Percentiles rank a stretch among this genome's conserved stretches.
These are phyloP conservation scores for Cairina moschata DNA, from an alignment of 2,113 vertebrate genomes.

Conservation along the genomic window DNA sequence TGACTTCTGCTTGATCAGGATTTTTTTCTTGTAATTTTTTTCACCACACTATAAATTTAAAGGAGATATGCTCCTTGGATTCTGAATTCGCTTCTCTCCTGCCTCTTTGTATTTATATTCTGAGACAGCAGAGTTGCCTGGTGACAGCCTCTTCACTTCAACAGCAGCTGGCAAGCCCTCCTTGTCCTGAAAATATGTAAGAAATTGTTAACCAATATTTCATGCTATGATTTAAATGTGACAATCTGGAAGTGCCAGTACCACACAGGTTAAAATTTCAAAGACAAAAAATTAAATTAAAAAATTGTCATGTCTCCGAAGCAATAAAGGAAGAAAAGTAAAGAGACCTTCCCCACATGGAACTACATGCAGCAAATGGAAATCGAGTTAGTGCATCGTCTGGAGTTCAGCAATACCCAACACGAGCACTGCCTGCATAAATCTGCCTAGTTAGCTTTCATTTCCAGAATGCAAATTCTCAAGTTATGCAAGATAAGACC, in stretches of 20 bases:
- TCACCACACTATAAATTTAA: conserved; percentile 60
- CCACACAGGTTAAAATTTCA: not conserved
- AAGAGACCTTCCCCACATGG: not conserved
- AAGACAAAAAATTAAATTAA: conserved; percentile 16
- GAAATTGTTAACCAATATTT: conserved; percentile 60
- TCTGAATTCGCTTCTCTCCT: conserved; percentile 32
- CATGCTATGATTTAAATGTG: conserved; percentile 43
- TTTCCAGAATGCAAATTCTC: conserved; percentile 40
- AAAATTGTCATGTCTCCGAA: not conserved
- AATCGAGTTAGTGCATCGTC: not conserved
- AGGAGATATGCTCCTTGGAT: conserved; percentile 27
- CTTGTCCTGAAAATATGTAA: conserved; percentile 30
- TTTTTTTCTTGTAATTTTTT: conserved; percentile 43
- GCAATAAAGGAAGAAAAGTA: conserved; percentile 10
- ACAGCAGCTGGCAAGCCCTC: conserved; percentile 57
- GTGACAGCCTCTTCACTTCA: conserved; percentile 55
- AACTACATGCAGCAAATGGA: not conserved
- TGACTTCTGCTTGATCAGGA: conserved; percentile 13
- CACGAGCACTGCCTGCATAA: not conserved
- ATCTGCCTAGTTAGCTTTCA: not conserved
- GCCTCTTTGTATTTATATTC: conserved; percentile 47
- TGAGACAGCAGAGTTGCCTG: conserved; percentile 53
- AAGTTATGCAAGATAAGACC: not conserved
- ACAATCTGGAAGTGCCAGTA: not conserved
- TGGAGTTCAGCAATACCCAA: not conserved